These are phyloP conservation scores for Argyrosomus regius DNA, from an alignment of 2,797 vertebrate genomes.

Conservation along the genomic window DNA sequence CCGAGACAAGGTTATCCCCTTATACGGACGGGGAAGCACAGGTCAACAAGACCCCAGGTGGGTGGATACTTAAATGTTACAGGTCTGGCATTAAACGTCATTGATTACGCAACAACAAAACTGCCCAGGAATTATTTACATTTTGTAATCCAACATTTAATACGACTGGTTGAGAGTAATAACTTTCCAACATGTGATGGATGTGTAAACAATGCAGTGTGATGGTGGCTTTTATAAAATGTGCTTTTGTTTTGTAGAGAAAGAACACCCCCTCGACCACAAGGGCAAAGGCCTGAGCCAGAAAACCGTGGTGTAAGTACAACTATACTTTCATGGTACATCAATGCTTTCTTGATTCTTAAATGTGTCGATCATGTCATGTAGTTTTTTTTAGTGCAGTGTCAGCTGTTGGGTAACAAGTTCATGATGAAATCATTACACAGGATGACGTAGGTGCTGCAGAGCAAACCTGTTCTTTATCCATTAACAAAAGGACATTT, in stretches of 20 bases:
- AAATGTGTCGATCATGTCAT: background rate
- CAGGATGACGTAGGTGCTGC: conserved; percentile 41
- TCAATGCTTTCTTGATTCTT: background rate
- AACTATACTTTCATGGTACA: background rate
- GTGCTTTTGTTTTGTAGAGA: conserved; percentile 85
- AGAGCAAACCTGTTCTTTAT: conserved; percentile 54
- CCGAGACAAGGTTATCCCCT: conserved; percentile 97
- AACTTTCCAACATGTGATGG: background rate
- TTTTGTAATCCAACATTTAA: background rate
- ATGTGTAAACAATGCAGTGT: background rate
- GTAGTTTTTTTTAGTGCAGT: conserved; percentile 14
- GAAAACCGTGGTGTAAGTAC: conserved; percentile 96
- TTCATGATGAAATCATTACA: conserved; percentile 82
- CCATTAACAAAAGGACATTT: conserved; percentile 68
- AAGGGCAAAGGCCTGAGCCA: conserved; percentile 98
- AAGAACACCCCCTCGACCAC: conserved; percentile 97
- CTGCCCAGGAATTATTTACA: background rate
- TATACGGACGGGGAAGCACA: conserved; percentile 97
- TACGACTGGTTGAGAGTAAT: background rate
- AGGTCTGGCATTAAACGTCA: background rate
- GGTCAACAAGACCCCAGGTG: conserved; percentile 98
- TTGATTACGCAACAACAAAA: background rate
- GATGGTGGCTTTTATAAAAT: background rate
- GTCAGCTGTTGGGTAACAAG: conserved; percentile 23
- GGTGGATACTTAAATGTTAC: conserved; percentile 64